Conservation (phyloP, 1,140 invertebrate genomes). For the Physella acuta region DNA sequence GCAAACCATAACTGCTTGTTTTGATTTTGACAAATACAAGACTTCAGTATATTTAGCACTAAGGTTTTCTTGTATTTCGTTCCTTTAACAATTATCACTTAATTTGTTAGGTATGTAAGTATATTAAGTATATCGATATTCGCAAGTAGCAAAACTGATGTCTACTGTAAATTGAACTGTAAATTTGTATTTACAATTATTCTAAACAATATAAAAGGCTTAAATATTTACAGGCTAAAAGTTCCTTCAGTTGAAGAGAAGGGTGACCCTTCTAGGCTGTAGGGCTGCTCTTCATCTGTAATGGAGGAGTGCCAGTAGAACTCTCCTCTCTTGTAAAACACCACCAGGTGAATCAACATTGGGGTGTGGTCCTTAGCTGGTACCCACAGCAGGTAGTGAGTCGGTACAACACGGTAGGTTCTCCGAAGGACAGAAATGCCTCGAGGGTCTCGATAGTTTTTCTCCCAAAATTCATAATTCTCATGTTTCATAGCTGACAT, state of each 20-base stretch:
- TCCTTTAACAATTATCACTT: too few relatives aligned
- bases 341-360: conserved; percentile 44
- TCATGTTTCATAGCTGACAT: conserved; percentile 16
- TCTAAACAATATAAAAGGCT: too few relatives aligned
- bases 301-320: conserved; percentile 39
- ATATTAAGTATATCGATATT: too few relatives aligned
- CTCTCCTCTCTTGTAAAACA: conserved; percentile 38
- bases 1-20: too few relatives aligned
- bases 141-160: too few relatives aligned
- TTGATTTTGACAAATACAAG: too few relatives aligned
- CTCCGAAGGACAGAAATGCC: not conserved
- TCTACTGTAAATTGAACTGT: too few relatives aligned
- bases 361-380: conserved; percentile 16
- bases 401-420: conserved; percentile 27
- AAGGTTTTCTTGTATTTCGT: too few relatives aligned
- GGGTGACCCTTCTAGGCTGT: conserved; percentile 11
- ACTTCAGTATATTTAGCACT: too few relatives aligned
- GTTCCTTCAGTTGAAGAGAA: conserved; percentile 36
- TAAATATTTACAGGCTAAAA: conserved; percentile 36
- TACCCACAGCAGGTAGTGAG: conserved; percentile 35
- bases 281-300: conserved; percentile 18
- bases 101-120: too few relatives aligned
- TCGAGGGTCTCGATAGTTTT: conserved; percentile 22
- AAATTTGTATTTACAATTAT: too few relatives aligned
- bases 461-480: conserved; percentile 20